phyloP scores from a whole-genome alignment of 1,140 invertebrate species.

The Oncopodura yosiiana region DNA sequence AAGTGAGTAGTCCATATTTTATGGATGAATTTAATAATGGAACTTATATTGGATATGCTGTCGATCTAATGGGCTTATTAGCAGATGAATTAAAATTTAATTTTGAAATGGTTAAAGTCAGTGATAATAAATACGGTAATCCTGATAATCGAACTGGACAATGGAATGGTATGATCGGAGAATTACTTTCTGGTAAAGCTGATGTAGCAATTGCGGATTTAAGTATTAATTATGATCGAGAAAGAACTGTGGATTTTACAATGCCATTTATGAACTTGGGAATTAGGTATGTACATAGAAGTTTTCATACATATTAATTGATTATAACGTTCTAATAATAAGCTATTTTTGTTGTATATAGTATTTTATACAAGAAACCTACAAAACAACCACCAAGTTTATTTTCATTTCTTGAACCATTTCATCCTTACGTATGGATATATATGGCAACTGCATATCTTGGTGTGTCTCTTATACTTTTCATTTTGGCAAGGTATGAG shows the following conservation, averaged over 20 bases:
- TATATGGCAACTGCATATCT: slow-evolving; percentile 47
- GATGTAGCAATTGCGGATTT: slow-evolving; percentile 48
- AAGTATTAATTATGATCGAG: slow-evolving; percentile 43
- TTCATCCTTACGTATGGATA: slow-evolving; percentile 48
- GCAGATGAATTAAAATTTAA: slow-evolving; percentile 42
- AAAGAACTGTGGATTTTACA: slow-evolving; percentile 39
- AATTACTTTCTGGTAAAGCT: slow-evolving; percentile 45
- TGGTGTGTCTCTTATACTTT: slow-evolving; percentile 47
- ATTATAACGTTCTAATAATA: slow-evolving; percentile 24
- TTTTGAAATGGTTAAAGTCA: slow-evolving; percentile 37
- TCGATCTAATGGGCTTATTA: slow-evolving; percentile 38
- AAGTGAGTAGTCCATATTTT: slow-evolving; percentile 83
- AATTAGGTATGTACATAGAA: slow-evolving; percentile 35
- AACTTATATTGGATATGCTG: slow-evolving; percentile 39
- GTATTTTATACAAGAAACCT: slow-evolving; percentile 46
- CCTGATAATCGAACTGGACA: slow-evolving; percentile 37
- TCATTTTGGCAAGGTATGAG: slow-evolving; percentile 44
- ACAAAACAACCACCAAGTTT: slow-evolving; percentile 42
- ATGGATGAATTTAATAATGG: slow-evolving; percentile 57
- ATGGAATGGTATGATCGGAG: slow-evolving; percentile 51
- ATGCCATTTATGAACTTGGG: slow-evolving; percentile 50
- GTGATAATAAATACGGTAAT: slow-evolving; percentile 41
- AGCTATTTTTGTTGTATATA: slow-evolving; percentile 38
- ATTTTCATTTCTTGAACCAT: slow-evolving; percentile 47
- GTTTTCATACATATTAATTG: neutral